These are phyloP conservation scores for Tachysurus vachellii DNA, from an alignment of 2,113 vertebrate species.

Conservation along the genomic window DNA sequence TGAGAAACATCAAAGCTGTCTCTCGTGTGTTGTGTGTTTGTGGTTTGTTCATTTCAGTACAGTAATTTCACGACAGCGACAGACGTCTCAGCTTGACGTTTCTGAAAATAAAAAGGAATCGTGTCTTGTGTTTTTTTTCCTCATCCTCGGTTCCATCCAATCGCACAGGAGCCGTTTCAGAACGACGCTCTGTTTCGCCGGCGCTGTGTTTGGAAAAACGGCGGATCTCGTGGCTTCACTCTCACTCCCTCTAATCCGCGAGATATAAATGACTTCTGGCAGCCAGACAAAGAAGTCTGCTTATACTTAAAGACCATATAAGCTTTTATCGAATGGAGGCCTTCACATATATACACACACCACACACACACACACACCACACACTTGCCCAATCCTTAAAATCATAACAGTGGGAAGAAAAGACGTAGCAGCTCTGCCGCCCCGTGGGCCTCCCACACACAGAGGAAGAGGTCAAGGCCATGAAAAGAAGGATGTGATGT, in stretches of 20 bases:
- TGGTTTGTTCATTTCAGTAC: background rate
- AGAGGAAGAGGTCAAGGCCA: conserved; percentile 39
- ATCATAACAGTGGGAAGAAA: conserved; percentile 26
- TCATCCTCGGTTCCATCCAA: background rate
- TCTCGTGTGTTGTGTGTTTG: conserved; percentile 22
- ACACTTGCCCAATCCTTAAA: conserved; percentile 8
- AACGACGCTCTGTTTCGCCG: conserved; percentile 46
- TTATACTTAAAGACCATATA: conserved; percentile 58
- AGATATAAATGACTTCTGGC: conserved; percentile 55
- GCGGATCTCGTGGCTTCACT: conserved; percentile 38
- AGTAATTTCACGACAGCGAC: background rate
- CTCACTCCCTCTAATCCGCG: conserved; percentile 48
- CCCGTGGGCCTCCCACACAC: conserved; percentile 4
- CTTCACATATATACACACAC: conserved; percentile 14
- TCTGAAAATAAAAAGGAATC: background rate
- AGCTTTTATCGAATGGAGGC: conserved; percentile 52
- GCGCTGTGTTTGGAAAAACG: conserved; percentile 51
- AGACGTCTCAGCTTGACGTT: background rate
- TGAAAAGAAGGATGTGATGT: conserved; percentile 64
- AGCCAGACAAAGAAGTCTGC: conserved; percentile 49
- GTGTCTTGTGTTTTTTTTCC: background rate
- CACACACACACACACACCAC: background rate
- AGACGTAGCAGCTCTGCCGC: conserved; percentile 16
- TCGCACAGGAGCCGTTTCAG: conserved; percentile 14
- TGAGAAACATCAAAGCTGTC: conserved; percentile 43